Conservation (phyloP, 2,113 vertebrate genomes). For the Lophotis ruficrista region DNA sequence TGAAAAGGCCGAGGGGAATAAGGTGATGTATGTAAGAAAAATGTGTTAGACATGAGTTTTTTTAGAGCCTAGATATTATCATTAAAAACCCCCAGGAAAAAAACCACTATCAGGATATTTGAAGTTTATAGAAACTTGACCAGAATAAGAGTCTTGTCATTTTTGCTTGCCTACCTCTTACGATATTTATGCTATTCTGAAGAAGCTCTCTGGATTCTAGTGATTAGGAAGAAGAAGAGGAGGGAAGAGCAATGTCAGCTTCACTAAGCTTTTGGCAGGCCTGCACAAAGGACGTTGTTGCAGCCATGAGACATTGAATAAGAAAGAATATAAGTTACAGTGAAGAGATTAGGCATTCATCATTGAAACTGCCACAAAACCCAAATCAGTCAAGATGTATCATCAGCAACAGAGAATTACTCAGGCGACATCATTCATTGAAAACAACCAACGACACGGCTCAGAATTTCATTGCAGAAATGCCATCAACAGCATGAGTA, state of each 20-base stretch:
- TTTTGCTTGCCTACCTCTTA: neutral
- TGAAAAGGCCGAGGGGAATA: neutral
- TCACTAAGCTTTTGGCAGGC: neutral
- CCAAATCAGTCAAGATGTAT: neutral
- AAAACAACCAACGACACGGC: neutral
- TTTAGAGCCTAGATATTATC: neutral
- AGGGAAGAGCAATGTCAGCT: neutral
- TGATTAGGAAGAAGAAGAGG: neutral
- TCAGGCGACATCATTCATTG: neutral
- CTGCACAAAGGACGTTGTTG: neutral
- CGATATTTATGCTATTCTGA: neutral
- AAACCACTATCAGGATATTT: neutral
- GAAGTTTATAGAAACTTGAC: neutral
- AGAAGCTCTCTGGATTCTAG: neutral
- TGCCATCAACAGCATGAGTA: neutral
- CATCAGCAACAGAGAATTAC: neutral
- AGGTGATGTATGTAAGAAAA: neutral
- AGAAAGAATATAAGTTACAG: neutral
- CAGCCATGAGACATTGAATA: neutral
- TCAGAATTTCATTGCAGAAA: neutral
- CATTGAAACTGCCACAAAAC: neutral
- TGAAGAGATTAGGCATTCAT: constrained; percentile 8
- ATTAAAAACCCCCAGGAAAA: neutral
- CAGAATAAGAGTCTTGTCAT: neutral
- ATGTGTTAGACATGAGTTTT: neutral